phyloP scores from a whole-genome alignment of 1,140 invertebrate species.

The Reticulitermes speratus region DNA sequence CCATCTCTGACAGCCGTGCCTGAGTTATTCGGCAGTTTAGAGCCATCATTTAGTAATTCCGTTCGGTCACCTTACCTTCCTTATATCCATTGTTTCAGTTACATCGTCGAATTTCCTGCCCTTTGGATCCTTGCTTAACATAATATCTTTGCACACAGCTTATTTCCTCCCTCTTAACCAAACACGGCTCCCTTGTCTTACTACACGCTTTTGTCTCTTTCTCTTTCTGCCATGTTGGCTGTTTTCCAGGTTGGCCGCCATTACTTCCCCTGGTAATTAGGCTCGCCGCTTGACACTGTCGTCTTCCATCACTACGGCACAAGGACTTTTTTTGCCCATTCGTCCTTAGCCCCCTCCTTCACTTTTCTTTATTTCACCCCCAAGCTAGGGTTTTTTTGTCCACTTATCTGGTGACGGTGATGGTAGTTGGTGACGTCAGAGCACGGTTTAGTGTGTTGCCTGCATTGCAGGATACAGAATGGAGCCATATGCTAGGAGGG shows the following conservation, averaged over 20 bases:
- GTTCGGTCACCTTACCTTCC: neutral
- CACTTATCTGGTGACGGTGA: conserved; percentile 7
- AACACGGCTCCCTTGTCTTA: neutral
- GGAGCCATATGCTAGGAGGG: conserved; percentile 26
- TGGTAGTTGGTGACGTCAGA: conserved; percentile 20
- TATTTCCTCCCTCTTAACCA: neutral
- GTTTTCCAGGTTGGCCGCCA: conserved; percentile 27
- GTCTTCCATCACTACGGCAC: conserved; percentile 29
- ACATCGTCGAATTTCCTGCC: neutral
- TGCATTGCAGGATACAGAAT: conserved; percentile 18
- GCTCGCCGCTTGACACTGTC: conserved; percentile 31
- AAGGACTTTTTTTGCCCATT: neutral
- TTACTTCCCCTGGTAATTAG: conserved; percentile 32
- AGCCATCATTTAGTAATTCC: neutral
- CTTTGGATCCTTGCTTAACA: neutral
- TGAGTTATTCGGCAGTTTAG: neutral
- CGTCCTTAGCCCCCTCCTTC: neutral
- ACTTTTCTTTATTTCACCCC: neutral
- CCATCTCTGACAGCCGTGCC: neutral
- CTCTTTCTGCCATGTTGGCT: conserved; percentile 23
- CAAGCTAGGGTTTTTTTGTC: neutral
- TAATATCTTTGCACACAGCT: neutral
- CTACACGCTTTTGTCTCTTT: neutral
- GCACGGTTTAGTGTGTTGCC: neutral
- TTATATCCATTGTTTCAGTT: neutral